Base-by-base conservation (phyloP, 1,140 invertebrate genomes). In the Macrosteles quadrilineatus region DNA sequence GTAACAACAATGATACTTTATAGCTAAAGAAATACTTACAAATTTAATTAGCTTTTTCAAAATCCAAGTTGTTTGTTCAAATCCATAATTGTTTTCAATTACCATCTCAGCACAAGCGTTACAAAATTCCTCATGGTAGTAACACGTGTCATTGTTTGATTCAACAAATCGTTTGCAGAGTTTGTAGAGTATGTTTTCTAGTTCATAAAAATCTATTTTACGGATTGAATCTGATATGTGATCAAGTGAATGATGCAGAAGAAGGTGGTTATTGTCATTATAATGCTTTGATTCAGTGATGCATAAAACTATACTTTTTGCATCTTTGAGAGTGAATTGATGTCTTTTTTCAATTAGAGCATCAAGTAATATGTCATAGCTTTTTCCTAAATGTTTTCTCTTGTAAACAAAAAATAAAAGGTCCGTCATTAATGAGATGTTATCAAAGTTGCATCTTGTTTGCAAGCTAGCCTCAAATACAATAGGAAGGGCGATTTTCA, bases 391-490 rank as follows among this genome's bases (percentile, higher is more conserved):
- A 27, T 86, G 72, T 25, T 83, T 76, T 64, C 83, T 81, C 45
- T 76, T 77, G 30, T 81, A 81, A 59, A 80, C 79, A 75, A 81
- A 88, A 4, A 80, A 71, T 4, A 87, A 76, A 78, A 84, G 83
- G 30, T 86, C 83, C 23, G 77, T 76, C 40, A 87, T 73, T 19
- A 84, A 73, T 1, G 73, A 63, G 25, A 84, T 67, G 73, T 87
- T 84, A 21, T 83, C 77, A 14, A 74, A 75, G 68, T 88, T 83
- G 31, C 88, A 70, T 77, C 87, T 83, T 12, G 78, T 69, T 14
- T 81, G 77, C 12, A 89, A 59, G 70, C 86, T 82, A 2, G 84
- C 81, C 76, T 88, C 84, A 76, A 89, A 89, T 1, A 86, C 84
- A 17, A 87, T 75, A 0, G 87, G 87, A 21, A 90, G 69, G 3